phyloP scores from a whole-genome alignment of 2,888 invertebrate species.

The Plebejus argus region DNA sequence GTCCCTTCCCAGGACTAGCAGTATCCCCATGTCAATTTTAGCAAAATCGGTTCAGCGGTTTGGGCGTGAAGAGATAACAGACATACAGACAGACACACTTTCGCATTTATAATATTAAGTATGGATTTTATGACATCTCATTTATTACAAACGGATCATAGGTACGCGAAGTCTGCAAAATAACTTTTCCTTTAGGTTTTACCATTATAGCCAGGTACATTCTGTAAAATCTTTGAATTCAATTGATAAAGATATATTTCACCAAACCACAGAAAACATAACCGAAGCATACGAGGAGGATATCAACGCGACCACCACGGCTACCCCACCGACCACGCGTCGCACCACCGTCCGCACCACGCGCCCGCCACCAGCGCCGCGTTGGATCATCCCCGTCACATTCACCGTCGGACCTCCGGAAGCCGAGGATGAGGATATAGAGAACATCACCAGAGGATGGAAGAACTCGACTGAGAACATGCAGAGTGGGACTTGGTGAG shows the following conservation, averaged over 20 bases:
- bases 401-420: constrained; percentile 85
- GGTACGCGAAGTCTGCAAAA: too few relatives aligned
- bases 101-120: too few relatives aligned
- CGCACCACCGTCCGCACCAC: constrained; percentile 47
- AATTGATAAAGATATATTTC: not conserved
- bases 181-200: too few relatives aligned
- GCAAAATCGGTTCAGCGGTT: too few relatives aligned
- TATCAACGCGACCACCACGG: constrained; percentile 56
- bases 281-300: constrained; percentile 70
- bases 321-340: constrained; percentile 52
- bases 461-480: constrained; percentile 58
- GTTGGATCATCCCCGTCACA: constrained; percentile 90
- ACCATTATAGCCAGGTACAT: too few relatives aligned
- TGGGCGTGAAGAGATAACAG: too few relatives aligned
- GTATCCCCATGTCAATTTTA: too few relatives aligned
- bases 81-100: too few relatives aligned
- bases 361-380: constrained; percentile 60
- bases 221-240: too few relatives aligned
- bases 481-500: constrained; percentile 66
- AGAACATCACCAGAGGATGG: constrained; percentile 58
- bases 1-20: too few relatives aligned
- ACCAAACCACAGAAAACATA: constrained; percentile 64
- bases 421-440: constrained; percentile 66
- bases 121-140: too few relatives aligned
- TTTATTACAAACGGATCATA: too few relatives aligned